These are phyloP conservation scores for Notarius lentiginosus DNA, from an alignment of 2,113 vertebrate genomes.

Conservation along the genomic window DNA sequence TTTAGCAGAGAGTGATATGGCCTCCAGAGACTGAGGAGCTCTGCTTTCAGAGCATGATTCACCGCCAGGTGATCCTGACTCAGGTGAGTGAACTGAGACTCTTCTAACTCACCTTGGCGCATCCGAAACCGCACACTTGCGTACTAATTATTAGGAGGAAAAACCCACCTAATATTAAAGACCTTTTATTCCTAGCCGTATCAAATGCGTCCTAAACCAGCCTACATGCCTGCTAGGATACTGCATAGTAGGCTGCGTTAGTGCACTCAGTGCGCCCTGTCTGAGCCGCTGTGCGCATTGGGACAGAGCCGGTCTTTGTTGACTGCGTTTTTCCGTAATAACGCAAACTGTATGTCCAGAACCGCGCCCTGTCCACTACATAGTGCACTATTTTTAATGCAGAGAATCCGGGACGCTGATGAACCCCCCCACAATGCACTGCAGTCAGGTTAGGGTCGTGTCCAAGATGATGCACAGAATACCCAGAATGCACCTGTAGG, in stretches of 20 bases:
- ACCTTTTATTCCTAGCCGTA: no score
- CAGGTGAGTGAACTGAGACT: slow-evolving; percentile 47
- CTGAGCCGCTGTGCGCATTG: no score
- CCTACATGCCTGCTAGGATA: not conserved
- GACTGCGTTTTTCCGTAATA: not conserved
- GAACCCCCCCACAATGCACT: not conserved
- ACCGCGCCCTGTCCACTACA: slow-evolving; percentile 15
- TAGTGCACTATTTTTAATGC: not conserved
- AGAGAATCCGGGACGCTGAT: not conserved
- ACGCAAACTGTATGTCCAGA: not conserved
- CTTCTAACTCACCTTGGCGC: not conserved
- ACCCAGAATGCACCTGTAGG: not conserved
- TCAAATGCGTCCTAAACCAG: not conserved
- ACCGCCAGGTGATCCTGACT: slow-evolving; percentile 59
- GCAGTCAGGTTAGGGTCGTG: not conserved
- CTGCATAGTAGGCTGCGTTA: not conserved
- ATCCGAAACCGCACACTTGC: not conserved
- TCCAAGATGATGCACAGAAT: not conserved
- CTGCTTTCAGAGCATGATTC: slow-evolving; percentile 55
- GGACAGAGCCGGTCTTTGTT: not conserved
- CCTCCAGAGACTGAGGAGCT: slow-evolving; percentile 34
- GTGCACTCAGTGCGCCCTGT: no score
- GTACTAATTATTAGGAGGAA: not conserved
- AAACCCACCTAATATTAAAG: not conserved
- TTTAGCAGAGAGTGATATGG: slow-evolving; percentile 28